Conservation (phyloP, 2,888 invertebrate species). For the Piscicola geometra region DNA sequence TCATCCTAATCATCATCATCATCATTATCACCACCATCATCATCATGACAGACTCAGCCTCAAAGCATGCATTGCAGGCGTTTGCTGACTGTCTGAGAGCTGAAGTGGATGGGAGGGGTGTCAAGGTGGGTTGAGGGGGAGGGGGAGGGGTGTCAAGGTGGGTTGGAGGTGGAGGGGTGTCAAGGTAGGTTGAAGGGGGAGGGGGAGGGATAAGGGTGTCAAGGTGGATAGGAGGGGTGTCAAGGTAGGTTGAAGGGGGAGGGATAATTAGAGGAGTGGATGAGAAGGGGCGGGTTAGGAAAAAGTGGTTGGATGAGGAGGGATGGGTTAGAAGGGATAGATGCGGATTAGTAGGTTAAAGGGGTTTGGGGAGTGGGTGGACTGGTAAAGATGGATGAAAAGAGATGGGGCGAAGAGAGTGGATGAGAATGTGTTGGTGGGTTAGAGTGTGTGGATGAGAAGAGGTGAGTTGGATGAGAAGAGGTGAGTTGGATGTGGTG, state of each 20-base stretch:
- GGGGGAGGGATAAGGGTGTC: constrained; percentile 60
- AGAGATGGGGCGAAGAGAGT: neutral
- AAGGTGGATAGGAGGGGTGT: constrained; percentile 66
- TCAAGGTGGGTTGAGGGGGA: neutral
- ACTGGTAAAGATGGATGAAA: neutral
- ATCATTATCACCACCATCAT: too few relatives aligned
- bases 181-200: neutral
- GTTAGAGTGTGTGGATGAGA: constrained; percentile 53
- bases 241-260: neutral
- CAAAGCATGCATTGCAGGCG: constrained; percentile 90
- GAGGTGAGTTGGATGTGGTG: too few relatives aligned
- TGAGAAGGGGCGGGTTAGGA: neutral
- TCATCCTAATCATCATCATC: too few relatives aligned
- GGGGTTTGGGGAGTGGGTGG: neutral
- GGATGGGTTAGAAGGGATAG: neutral
- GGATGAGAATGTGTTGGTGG: constrained; percentile 70
- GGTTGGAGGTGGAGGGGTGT: neutral
- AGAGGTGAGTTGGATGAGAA: too few relatives aligned
- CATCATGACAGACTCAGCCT: constrained; percentile 69
- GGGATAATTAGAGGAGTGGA: neutral
- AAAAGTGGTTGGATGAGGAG: neutral
- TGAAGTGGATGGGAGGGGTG: constrained; percentile 66
- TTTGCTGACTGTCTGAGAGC: constrained; percentile 84
- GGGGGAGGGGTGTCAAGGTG: neutral
- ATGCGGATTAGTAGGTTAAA: neutral